These are phyloP conservation scores for Pseudococcus jackbeardsleyi DNA, from an alignment of 2,888 invertebrate genomes.

Conservation along the genomic window DNA sequence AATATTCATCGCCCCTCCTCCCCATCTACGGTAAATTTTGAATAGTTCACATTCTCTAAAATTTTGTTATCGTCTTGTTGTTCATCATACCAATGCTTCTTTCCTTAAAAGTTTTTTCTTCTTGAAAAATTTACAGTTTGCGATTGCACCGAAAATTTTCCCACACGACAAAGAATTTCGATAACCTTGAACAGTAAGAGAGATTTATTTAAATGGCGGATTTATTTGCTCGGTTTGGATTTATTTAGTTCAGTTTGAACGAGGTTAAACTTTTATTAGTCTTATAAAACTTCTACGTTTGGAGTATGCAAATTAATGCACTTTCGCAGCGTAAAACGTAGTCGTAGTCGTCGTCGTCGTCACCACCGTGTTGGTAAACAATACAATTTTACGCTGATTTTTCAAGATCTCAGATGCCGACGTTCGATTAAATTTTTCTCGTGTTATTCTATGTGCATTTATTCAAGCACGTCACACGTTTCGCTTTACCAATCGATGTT, in stretches of 20 bases:
- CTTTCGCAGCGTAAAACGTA: not conserved
- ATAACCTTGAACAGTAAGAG: not conserved
- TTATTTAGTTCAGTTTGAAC: not conserved
- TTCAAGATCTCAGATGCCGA: not conserved
- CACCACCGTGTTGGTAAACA: not conserved
- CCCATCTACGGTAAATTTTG: no score
- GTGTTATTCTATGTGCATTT: not conserved
- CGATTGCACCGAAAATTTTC: no score
- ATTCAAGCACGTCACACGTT: not conserved
- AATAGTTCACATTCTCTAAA: no score
- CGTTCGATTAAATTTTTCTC: not conserved
- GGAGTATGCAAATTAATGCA: not conserved
- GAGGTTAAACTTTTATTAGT: not conserved
- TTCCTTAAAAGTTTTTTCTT: no score
- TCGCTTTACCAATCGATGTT: not conserved
- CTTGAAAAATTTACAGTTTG: no score
- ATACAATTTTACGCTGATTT: not conserved
- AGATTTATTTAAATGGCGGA: not conserved
- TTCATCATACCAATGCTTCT: no score
- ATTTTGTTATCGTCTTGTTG: no score
- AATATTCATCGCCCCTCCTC: no score
- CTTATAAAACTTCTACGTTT: not conserved
- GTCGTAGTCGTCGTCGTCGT: not conserved
- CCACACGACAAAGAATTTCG: not conserved
- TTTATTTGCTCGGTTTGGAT: not conserved